Conservation (phyloP, 1,140 invertebrate genomes). For the Drosophila setifemur region DNA sequence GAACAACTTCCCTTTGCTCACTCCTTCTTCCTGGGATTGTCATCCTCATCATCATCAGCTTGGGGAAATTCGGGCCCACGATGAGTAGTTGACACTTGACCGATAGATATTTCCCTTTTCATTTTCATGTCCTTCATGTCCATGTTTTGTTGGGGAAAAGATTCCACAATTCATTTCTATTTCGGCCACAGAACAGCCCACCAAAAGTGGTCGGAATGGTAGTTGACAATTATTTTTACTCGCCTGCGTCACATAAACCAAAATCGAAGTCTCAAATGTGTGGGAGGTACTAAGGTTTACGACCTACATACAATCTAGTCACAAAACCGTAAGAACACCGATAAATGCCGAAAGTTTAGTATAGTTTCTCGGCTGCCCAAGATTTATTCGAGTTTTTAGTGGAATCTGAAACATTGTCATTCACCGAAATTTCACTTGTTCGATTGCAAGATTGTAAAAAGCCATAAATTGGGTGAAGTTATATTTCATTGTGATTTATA, state of each 20-base stretch:
- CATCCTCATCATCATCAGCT: slow-evolving; percentile 7
- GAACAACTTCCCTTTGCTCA: background rate
- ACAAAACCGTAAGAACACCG: background rate
- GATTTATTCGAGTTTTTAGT: background rate
- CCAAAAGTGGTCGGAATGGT: background rate
- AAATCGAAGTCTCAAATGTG: slow-evolving; percentile 11
- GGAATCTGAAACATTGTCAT: background rate
- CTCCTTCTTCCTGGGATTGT: slow-evolving; percentile 1
- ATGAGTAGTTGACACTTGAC: too few species aligned
- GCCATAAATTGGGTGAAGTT: too few species aligned
- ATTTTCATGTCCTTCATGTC: background rate
- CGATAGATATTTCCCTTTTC: too few species aligned
- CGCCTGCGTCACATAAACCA: slow-evolving; percentile 9
- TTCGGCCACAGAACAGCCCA: background rate
- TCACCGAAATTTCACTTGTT: too few species aligned
- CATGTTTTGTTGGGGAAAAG: background rate
- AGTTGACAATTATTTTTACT: slow-evolving; percentile 11
- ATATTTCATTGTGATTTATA: too few species aligned
- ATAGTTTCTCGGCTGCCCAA: background rate
- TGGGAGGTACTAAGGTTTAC: background rate
- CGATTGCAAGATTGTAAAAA: too few species aligned
- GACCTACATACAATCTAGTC: background rate
- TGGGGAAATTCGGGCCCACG: too few species aligned
- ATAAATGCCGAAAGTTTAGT: background rate
- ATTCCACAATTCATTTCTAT: slow-evolving; percentile 2